Base-by-base conservation (phyloP, 53 echinoderm and acorn worm genomes). In the Hippasteria phrygiana region DNA sequence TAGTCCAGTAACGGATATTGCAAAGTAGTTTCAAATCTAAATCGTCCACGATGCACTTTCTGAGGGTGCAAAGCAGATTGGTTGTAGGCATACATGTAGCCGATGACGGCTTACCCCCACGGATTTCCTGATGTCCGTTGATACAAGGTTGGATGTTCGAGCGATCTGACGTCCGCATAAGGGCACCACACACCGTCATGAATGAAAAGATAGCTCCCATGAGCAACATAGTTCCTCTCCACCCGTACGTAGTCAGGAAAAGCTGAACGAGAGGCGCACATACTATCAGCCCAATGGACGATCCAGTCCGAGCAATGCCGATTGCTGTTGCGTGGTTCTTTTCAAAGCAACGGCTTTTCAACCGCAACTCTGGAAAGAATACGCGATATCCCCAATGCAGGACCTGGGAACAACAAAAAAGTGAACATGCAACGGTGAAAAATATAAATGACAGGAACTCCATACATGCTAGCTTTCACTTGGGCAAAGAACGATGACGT, bases 251-350 rank as follows among this genome's bases (percentile, higher is more conserved):
- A 29, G 47, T 24, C 16, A 75, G 24, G 47, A 75, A 28, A 12
- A 48, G 5, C 50, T 75, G 75, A 3, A 75, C 75, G 29, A 75
- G 9, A 1, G 47, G 75, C 18, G 48, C 32, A 22, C 17, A 47
- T 4, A 33, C 27, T 11, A 75, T 48, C 1, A 75, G 50, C 20
- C 48, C 75, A 13, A 75, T 32, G 2, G 75, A 75, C 7, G 31
- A 46, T 28, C 75, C 75, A 1, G 75, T 75, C 75, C 75, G 75
- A 12, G 75, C 75, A 24, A 75, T 32, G 28, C 75, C 75, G 11
- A 41, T 75, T 13, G 75, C 75, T 75, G 75, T 75, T 36, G 50
- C 75, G 48, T 47, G 34, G 4, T 75, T 75, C 50, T 46, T 18
- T 12, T 46, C 32, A 47, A 47, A 75, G 33, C 75, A 75, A 11